These are phyloP conservation scores for Apotomis capreana DNA, from an alignment of 2,888 invertebrate species.

Conservation along the genomic window DNA sequence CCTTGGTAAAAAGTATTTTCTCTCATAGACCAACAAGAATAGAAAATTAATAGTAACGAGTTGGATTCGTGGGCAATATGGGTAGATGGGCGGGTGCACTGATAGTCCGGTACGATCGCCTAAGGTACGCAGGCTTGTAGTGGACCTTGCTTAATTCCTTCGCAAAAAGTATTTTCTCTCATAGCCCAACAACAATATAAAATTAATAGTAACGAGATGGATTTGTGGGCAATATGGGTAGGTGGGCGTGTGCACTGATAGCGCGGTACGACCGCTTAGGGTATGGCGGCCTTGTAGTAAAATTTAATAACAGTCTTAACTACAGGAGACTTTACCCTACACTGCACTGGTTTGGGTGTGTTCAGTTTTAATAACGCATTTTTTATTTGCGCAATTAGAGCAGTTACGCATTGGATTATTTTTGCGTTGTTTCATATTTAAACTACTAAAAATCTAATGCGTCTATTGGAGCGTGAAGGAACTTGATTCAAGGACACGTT, in stretches of 20 bases:
- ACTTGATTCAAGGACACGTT: slow-evolving; percentile 13
- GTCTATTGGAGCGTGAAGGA: slow-evolving; percentile 3
- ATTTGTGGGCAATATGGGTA: neutral
- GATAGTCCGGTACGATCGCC: slow-evolving; percentile 19
- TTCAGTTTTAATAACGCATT: neutral
- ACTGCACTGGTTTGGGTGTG: slow-evolving; percentile 20
- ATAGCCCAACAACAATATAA: too few species aligned
- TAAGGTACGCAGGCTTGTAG: slow-evolving; percentile 5
- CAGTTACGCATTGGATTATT: slow-evolving; percentile 10
- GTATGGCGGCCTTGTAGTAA: neutral
- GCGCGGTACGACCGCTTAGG: slow-evolving; percentile 12
- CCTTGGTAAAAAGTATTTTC: too few species aligned
- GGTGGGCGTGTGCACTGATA: slow-evolving; percentile 30
- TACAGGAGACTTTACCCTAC: slow-evolving; percentile 11
- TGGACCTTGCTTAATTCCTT: neutral
- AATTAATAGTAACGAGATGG: neutral
- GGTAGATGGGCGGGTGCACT: slow-evolving; percentile 28
- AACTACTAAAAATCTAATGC: neutral
- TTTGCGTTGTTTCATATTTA: neutral
- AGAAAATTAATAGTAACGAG: neutral
- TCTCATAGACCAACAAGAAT: too few species aligned
- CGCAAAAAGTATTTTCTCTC: too few species aligned
- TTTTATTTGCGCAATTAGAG: slow-evolving; percentile 13
- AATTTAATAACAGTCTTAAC: neutral
- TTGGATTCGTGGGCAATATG: neutral